These are phyloP conservation scores for Dendropsophus ebraccatus DNA, from an alignment of 2,113 vertebrate genomes.

Conservation along the genomic window DNA sequence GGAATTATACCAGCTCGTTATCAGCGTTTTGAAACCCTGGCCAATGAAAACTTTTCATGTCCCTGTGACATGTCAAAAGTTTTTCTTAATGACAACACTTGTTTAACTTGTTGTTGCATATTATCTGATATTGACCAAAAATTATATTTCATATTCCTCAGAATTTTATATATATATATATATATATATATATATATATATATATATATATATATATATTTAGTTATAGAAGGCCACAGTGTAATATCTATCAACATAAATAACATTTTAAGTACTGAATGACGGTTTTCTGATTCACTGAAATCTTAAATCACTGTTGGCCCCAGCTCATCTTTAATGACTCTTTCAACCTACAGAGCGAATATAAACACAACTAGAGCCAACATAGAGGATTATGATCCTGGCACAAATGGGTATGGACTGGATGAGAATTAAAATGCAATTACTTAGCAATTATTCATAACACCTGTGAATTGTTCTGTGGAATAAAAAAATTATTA, in stretches of 20 bases:
- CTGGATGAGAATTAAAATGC: constrained; percentile 34
- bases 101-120: too few relatives aligned
- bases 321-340: constrained; percentile 16
- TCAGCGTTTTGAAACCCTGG: too few relatives aligned
- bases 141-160: too few relatives aligned
- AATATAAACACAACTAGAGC: constrained; percentile 38
- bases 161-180: too few relatives aligned
- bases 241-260: not conserved
- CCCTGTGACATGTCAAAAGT: too few relatives aligned
- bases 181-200: too few relatives aligned
- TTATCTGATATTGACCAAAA: too few relatives aligned
- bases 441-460: constrained; percentile 49
- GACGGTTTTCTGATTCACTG: not conserved
- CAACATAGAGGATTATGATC: constrained; percentile 40
- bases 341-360: constrained; percentile 30
- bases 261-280: not conserved
- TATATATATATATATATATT: too few relatives aligned
- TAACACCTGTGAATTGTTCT: constrained; percentile 46
- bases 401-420: constrained; percentile 34
- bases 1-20: too few relatives aligned
- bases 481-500: constrained; percentile 35
- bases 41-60: too few relatives aligned
- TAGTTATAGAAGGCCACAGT: too few relatives aligned
- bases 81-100: too few relatives aligned
- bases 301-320: not conserved